Percentiles rank a stretch among this genome's conserved stretches.
Evolutionary conservation across 2,797 vertebrate species (phyloP).

Genomic region (Perodicticus potto): DNA sequence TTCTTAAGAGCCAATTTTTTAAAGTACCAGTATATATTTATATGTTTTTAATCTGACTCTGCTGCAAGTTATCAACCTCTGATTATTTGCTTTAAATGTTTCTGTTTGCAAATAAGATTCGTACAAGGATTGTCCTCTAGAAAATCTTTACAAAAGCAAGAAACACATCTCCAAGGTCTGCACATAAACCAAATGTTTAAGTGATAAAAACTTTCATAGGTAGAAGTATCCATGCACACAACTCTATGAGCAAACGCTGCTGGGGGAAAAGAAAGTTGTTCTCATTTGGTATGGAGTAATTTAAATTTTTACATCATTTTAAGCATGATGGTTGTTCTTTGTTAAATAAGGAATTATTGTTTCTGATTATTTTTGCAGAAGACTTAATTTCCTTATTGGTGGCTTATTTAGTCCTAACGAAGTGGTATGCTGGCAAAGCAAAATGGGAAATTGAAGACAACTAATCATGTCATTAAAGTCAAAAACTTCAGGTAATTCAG

Average conservation of each 20-base stretch:
- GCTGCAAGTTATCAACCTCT: slow-evolving; percentile 26
- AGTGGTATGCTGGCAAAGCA: slow-evolving; percentile 49
- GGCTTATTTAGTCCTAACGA: not conserved
- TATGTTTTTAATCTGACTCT: not conserved
- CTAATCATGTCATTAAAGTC: slow-evolving; percentile 70
- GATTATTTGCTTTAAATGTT: not conserved
- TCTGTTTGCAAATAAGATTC: not conserved
- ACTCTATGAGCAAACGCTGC: not conserved
- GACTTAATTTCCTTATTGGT: slow-evolving; percentile 26
- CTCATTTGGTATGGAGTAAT: not conserved
- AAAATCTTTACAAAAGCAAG: slow-evolving; percentile 13
- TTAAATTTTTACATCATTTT: slow-evolving; percentile 27
- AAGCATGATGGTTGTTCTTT: slow-evolving; percentile 58
- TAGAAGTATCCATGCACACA: not conserved
- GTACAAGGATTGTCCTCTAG: not conserved
- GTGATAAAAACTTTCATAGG: not conserved
- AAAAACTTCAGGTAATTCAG: slow-evolving; percentile 72
- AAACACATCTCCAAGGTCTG: not conserved
- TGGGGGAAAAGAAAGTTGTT: not conserved
- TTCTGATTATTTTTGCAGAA: slow-evolving; percentile 58
- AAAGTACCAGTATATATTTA: not conserved
- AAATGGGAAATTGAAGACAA: slow-evolving; percentile 45
- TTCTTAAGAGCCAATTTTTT: slow-evolving; percentile 70
- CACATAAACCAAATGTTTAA: not conserved
- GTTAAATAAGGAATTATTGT: slow-evolving; percentile 23